A percentile compares a stretch with the other conserved stretches of the same genome.
Conservation (phyloP, 2,797 vertebrate species). For the Rhincodon typus region DNA sequence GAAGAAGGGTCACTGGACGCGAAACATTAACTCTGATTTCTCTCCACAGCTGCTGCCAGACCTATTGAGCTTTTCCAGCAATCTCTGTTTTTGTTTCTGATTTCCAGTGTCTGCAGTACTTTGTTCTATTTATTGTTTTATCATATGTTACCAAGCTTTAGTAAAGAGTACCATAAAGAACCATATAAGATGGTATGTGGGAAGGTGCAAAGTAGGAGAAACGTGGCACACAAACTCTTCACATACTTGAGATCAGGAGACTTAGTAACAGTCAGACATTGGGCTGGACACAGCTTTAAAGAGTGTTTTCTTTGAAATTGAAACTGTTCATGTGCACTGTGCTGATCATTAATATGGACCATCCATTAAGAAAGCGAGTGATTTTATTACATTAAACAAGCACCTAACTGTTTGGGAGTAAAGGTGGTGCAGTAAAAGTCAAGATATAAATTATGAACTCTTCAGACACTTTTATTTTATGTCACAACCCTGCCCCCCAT, state of each 20-base stretch:
- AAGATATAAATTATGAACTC: neutral
- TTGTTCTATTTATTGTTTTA: too few species aligned
- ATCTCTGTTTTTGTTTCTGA: too few species aligned
- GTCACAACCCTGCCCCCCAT: too few species aligned
- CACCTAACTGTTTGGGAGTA: neutral
- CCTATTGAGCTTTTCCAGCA: too few species aligned
- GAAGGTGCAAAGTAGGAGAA: neutral
- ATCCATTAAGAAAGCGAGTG: neutral
- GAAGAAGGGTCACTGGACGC: too few species aligned
- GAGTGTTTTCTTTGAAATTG: neutral
- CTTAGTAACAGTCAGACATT: neutral
- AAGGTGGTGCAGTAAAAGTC: neutral
- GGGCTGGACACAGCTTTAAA: neutral
- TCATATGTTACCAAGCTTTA: too few species aligned
- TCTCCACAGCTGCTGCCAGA: too few species aligned
- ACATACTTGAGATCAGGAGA: neutral
- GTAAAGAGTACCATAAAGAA: neutral
- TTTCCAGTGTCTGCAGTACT: too few species aligned
- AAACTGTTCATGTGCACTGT: neutral
- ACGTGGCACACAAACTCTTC: neutral
- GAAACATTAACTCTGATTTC: too few species aligned
- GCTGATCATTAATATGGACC: neutral
- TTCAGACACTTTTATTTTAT: neutral
- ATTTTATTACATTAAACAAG: neutral
- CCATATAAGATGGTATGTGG: neutral